A percentile compares a stretch with the other conserved stretches of the same genome.
These are phyloP conservation scores for Steinernema feltiae DNA, from an alignment of 1,140 invertebrate species.

Conservation along the genomic window DNA sequence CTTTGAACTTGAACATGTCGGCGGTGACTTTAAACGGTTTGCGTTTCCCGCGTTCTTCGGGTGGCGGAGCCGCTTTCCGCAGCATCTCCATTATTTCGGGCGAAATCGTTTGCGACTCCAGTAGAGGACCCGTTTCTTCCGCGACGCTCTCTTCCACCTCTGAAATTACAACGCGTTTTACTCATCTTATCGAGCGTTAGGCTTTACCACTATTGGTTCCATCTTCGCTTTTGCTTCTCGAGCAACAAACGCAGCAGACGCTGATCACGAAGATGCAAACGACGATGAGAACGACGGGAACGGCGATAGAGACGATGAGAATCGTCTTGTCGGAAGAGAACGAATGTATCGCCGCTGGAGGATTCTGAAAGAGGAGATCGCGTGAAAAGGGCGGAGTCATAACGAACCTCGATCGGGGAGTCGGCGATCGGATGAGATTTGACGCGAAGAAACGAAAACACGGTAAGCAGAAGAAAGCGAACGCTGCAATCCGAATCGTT, in stretches of 20 bases:
- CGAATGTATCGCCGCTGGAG: no score
- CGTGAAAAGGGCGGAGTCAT: no score
- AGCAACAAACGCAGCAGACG: background rate
- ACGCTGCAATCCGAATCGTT: background rate
- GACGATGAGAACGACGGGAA: background rate
- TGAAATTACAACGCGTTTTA: background rate
- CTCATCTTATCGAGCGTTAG: background rate
- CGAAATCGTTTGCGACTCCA: background rate
- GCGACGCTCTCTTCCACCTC: background rate
- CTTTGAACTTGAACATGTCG: background rate
- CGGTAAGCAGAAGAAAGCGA: background rate
- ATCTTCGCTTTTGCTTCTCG: background rate
- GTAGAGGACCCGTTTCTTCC: background rate
- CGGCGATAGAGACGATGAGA: background rate
- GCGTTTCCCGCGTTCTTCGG: slow-evolving; percentile 1
- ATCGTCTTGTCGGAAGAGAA: background rate
- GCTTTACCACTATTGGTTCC: background rate
- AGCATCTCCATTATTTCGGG: background rate
- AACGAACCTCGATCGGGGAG: background rate
- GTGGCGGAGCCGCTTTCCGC: background rate
- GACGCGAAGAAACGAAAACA: background rate
- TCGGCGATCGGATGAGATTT: background rate
- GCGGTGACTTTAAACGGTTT: background rate
- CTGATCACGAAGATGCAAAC: background rate
- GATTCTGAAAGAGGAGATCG: no score